Evolutionary conservation across 92 coral and sea anemone genomes (phyloP), one percentile per base, ranked within the genome.

Genomic region (Plumapathes pennacea): DNA sequence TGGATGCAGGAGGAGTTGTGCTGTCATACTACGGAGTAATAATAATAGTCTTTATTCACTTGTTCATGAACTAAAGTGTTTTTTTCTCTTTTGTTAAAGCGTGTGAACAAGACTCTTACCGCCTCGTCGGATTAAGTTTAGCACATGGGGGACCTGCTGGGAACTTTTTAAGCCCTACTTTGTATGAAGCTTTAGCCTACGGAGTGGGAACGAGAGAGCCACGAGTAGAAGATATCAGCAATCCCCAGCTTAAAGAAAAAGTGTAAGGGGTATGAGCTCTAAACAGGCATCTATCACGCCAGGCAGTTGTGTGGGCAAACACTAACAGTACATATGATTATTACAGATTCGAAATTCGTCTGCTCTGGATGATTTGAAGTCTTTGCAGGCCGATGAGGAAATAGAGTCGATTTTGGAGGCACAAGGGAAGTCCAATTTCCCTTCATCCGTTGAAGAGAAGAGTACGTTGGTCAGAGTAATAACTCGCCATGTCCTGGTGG

Each of bases 81-180:
- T 15, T 22, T 10, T 51, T 3, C 32, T 18, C 4, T 9, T 26
- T 57, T 57, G 5, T 6, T n/a, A n/a, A n/a, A 77, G 84, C 77
- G 31, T 54, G 64, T 17, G 44, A 68, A 27, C 67, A 61, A 34
- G 67, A 77, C 25, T 13, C 24, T 1, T 68, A 77, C 54, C 64
- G 77, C 13, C 59, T 77, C 23, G 72, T 38, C 0, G 84, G 84
- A 0, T 22, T 53, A 1, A 17, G 67, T 14, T 26, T 77, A 12
- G 50, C 66, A 22, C 72, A 57, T 34, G 84, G 77, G 8, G 84
- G 84, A 13, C 71, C 71, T 27, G 72, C 41, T 10, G 72, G 72
- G 14, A 77, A 69, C 26, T 77, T 68, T 46, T 68, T 77, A 34
- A 40, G 71, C 2, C 14, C 51, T n/a, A 33, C 71, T 2, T 43